A percentile compares a stretch with the other conserved stretches of the same genome.
These are phyloP conservation scores for Ricordea florida DNA, from an alignment of 92 coral and sea anemone genomes.

Conservation along the genomic window DNA sequence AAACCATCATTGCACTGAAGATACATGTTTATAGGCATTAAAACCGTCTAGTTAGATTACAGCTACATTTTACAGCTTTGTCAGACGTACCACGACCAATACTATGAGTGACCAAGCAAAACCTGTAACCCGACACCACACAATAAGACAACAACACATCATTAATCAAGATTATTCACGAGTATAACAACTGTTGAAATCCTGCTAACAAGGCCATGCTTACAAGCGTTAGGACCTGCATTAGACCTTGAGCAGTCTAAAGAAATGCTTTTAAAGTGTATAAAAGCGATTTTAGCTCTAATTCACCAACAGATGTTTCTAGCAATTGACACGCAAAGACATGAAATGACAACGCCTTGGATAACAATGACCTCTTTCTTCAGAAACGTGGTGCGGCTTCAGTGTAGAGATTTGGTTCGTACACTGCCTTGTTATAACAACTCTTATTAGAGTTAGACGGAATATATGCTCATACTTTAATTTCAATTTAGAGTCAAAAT, in stretches of 20 bases:
- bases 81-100: background rate
- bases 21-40: too few relatives aligned
- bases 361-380: conserved; percentile 25
- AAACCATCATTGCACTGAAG: too few relatives aligned
- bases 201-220: conserved; percentile 38
- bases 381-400: background rate
- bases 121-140: conserved; percentile 25
- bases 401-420: background rate
- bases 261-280: background rate
- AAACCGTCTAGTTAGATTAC: too few relatives aligned
- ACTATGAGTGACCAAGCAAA: background rate
- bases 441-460: too few relatives aligned
- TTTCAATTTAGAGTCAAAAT: too few relatives aligned
- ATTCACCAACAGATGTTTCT: conserved; percentile 25
- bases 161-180: conserved; percentile 43
- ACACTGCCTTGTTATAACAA: background rate
- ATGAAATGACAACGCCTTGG: conserved; percentile 31
- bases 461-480: too few relatives aligned
- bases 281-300: background rate
- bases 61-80: too few relatives aligned
- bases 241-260: background rate
- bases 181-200: conserved; percentile 31
- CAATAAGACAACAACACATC: conserved; percentile 27
- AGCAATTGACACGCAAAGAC: conserved; percentile 9
- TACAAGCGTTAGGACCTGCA: background rate